phyloP scores from a whole-genome alignment of 1,140 invertebrate species.

The Diprion similis region DNA sequence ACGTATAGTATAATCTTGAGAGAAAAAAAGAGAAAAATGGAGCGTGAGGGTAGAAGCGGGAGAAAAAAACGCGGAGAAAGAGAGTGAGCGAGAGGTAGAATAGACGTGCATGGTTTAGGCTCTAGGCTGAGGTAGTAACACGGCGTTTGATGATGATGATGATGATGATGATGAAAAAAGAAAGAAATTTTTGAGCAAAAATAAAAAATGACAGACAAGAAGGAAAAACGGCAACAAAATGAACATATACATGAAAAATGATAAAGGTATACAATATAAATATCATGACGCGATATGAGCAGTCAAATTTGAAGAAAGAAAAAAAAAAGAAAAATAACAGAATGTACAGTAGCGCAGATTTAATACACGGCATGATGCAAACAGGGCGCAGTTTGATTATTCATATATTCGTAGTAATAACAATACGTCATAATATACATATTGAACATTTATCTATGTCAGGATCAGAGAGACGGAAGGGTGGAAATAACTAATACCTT shows the following conservation, averaged over 20 bases:
- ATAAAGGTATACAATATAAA: not conserved
- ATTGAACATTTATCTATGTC: not conserved
- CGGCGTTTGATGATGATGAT: not conserved
- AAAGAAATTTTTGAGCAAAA: slow-evolving; percentile 23
- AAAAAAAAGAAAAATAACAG: slow-evolving; percentile 48
- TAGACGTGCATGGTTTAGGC: too few species aligned
- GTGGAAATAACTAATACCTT: not conserved
- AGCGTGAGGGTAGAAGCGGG: too few species aligned
- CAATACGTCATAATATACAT: not conserved
- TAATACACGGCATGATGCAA: slow-evolving; percentile 49
- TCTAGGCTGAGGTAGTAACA: too few species aligned
- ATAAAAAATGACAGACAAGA: slow-evolving; percentile 19
- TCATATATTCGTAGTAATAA: slow-evolving; percentile 26
- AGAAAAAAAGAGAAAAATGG: slow-evolving; percentile 18
- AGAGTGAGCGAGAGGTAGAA: slow-evolving; percentile 16
- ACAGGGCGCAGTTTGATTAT: not conserved
- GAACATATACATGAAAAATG: not conserved
- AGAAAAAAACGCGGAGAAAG: slow-evolving; percentile 18
- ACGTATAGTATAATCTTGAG: slow-evolving; percentile 28
- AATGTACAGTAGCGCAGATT: slow-evolving; percentile 48
- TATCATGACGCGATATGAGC: not conserved
- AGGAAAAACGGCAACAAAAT: not conserved
- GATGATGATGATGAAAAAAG: slow-evolving; percentile 12
- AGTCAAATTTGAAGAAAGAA: slow-evolving; percentile 46
- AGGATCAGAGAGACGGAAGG: not conserved